Evolutionary conservation across 2,113 vertebrate species (phyloP), one percentile per base, ranked within the genome.

Genomic region (Oenanthe melanoleuca): DNA sequence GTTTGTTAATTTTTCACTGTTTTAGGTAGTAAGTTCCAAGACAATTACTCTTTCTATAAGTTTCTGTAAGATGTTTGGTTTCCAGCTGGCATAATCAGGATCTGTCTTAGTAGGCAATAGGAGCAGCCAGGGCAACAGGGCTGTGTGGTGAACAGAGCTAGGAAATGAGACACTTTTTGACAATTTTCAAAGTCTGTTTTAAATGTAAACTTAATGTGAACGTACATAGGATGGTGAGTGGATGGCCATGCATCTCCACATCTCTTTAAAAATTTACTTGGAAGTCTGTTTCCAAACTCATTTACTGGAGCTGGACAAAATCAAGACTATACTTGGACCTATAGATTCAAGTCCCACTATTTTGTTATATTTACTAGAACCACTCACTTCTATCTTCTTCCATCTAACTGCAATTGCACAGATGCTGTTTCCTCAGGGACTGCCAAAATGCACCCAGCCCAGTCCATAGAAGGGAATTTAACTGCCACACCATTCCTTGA

Each of bases 41-140:
- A 34, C 19, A 25, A 45, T 66, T 82, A 57, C 20, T 80, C 45
- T 42, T 55, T 38, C 11, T 74, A 5, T 72, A 70, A 70, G 14
- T 31, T 28, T 52, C 52, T 29, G 50, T 53, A 53, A 53, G 37
- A 34, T 23, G 3, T 38, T 80, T 66, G 11, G 34, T 52, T 75
- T 72, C 55, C 86, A 83, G 47, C 55, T 90, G 82, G 72, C 64
- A 74, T 38, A 71, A 66, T 47, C 15, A 50, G 34, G 67, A 77
- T 42, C 50, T 17, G 1, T 69, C 13, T 3, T 17, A 73, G 25
- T 0, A 1, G 31, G 24, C 3, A 1, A 2, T 37, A 64, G 21
- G 37, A 93, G 44, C 53, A 82, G 33, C 31, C 40, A 57, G 37
- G 49, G 26, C 29, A 88, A 26, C 28, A 60, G 37, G n/a, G 21